Evolutionary conservation across 1,140 invertebrate genomes (phyloP), one percentile per base, ranked within the genome.

Genomic region (Lerema accius): DNA sequence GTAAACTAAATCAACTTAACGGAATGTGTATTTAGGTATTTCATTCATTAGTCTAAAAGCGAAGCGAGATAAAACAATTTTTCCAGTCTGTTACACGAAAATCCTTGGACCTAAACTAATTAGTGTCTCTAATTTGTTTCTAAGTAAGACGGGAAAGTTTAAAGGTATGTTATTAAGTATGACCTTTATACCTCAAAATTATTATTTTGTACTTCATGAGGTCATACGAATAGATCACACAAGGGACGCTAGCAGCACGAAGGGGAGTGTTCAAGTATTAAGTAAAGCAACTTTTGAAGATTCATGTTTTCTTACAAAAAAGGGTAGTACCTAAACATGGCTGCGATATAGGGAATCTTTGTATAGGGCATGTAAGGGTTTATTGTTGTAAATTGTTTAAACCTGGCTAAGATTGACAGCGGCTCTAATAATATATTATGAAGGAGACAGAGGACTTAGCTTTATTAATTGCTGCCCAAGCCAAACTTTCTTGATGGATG

Each of bases 391-490:
- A 13, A 26, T 11, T 32, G 9, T 32, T 4, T 32, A 7, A 7
- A 7, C 28, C 26, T 49, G 23, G 26, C 23, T 11, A 3, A 32
- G 46, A 23, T 32, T 49, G 26, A 49, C 23, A 32, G 0, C 23
- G 26, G 46, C 26, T 49, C 32, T 14, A 11, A 13, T 23, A 49
- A 28, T 26, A 49, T 49, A 23, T 49, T 49, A 49, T 23, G 16
- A 49, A 49, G 26, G 19, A 26, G 46, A 49, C 46, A 32, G 46
- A 49, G 46, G 46, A 7, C 46, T 49, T 14, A 32, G 26, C 46
- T 49, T 49, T 49, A 49, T 49, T 49, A 49, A 49, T 49, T 32
- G 46, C 46, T 6, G 26, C 46, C 19, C 46, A 5, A 32, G 13
- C n/a, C n/a, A 17, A 23, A 49, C 23, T 26, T 32, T 23, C 26